A percentile compares a stretch with the other conserved stretches of the same genome.
Conservation (phyloP, 2,797 vertebrate genomes). For the Amphiprion clarkii region DNA sequence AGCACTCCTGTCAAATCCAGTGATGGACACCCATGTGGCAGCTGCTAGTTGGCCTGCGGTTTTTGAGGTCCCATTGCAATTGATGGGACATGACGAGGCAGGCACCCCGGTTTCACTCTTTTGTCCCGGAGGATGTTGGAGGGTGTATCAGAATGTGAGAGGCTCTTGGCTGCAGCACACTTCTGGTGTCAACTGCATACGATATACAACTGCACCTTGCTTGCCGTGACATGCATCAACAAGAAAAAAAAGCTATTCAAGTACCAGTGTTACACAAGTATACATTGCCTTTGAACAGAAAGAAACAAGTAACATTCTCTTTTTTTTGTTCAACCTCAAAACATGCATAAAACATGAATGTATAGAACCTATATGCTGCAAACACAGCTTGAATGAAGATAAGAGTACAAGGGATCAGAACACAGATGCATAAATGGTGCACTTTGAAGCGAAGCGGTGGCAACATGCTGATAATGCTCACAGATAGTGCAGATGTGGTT, state of each 20-base stretch:
- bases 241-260: slow-evolving; percentile 24
- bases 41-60: slow-evolving; percentile 65
- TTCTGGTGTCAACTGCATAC: slow-evolving; percentile 75
- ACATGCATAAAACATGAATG: slow-evolving; percentile 59
- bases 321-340: background rate
- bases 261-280: background rate
- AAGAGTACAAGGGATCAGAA: slow-evolving; percentile 41
- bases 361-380: slow-evolving; percentile 22
- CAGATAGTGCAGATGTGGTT: slow-evolving; percentile 65
- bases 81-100: slow-evolving; percentile 77
- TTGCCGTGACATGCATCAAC: slow-evolving; percentile 49
- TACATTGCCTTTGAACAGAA: background rate
- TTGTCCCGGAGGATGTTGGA: slow-evolving; percentile 78
- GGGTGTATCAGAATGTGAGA: slow-evolving; percentile 81
- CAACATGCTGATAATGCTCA: slow-evolving; percentile 58
- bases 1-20: slow-evolving; percentile 78
- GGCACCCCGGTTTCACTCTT: slow-evolving; percentile 67
- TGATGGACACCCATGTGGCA: slow-evolving; percentile 82
- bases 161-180: slow-evolving; percentile 76
- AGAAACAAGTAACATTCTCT: background rate
- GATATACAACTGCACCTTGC: slow-evolving; percentile 64
- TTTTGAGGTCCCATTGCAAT: slow-evolving; percentile 68
- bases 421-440: slow-evolving; percentile 39
- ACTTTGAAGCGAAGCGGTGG: slow-evolving; percentile 54
- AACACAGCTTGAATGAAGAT: slow-evolving; percentile 20